phyloP scores from a whole-genome alignment of 2,797 vertebrate genomes.

The Carapus acus region DNA sequence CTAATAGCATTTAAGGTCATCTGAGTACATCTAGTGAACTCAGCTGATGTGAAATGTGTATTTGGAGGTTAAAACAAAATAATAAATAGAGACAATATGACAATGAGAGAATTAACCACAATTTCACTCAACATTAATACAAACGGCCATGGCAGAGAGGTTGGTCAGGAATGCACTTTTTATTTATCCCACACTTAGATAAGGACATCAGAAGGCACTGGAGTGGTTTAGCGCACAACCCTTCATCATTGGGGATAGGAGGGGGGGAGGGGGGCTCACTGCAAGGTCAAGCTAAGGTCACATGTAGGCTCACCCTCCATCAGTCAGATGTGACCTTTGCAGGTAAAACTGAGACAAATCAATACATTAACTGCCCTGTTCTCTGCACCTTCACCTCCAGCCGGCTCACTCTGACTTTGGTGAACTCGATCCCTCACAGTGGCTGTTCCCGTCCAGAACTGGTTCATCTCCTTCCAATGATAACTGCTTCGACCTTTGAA shows the following conservation, averaged over 20 bases:
- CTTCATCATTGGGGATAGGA: conserved; percentile 39
- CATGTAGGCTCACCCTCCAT: conserved; percentile 44
- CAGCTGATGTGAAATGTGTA: no score
- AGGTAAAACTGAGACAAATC: no score
- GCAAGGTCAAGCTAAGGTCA: conserved; percentile 50
- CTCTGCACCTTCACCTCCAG: conserved; percentile 7
- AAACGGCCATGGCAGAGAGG: not conserved
- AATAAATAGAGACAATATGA: no score
- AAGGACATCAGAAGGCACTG: conserved; percentile 75
- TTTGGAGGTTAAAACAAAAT: no score
- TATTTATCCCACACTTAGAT: conserved; percentile 74
- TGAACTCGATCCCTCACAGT: conserved; percentile 13
- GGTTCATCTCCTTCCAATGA: conserved; percentile 16
- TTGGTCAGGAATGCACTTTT: conserved; percentile 79
- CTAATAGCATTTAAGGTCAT: no score
- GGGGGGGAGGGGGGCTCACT: no score
- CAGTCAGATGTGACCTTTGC: conserved; percentile 7
- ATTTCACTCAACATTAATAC: conserved; percentile 3
- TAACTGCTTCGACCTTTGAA: conserved; percentile 31
- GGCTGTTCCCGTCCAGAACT: conserved; percentile 28
- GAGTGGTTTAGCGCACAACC: conserved; percentile 66
- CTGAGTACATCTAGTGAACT: no score
- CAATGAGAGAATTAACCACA: no score
- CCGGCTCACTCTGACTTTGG: conserved; percentile 24
- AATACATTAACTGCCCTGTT: conserved; percentile 17